Evolutionary conservation across 2,888 invertebrate species (phyloP).

Genomic region (Scaptomyza caliginosa): DNA sequence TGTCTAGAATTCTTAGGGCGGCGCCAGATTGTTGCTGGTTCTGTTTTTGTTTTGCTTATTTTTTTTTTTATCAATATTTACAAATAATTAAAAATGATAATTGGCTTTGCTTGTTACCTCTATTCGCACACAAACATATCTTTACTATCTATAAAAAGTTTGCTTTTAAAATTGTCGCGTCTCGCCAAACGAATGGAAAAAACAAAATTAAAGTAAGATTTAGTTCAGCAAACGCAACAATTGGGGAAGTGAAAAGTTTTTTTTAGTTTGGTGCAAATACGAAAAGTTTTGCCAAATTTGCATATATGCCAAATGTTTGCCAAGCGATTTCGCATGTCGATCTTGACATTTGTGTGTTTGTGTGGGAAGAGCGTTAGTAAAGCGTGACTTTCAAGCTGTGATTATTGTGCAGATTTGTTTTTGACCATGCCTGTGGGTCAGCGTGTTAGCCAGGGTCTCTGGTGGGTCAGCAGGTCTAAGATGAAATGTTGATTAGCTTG

Average conservation of each 20-base stretch:
- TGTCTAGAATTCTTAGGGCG: not conserved
- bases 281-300: constrained; percentile 46
- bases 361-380: constrained; percentile 34
- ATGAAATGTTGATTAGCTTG: not conserved
- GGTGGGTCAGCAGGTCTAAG: constrained; percentile 22
- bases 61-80: constrained; percentile 54
- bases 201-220: constrained; percentile 2
- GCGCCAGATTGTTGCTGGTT: constrained; percentile 10
- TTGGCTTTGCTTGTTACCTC: constrained; percentile 67
- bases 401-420: constrained; percentile 11
- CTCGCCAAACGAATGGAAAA: constrained; percentile 10
- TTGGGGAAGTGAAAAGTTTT: constrained; percentile 31
- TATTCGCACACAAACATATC: constrained; percentile 14
- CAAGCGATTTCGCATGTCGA: constrained; percentile 39
- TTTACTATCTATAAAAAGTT: constrained; percentile 38
- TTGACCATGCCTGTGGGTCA: constrained; percentile 34
- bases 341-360: constrained; percentile 29
- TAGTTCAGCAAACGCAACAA: constrained; percentile 13
- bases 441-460: constrained; percentile 23
- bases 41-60: not conserved
- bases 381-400: constrained; percentile 50
- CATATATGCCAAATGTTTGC: constrained; percentile 60
- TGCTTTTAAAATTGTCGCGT: constrained; percentile 52
- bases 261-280: constrained; percentile 43
- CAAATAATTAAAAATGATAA: constrained; percentile 67